phyloP scores from a whole-genome alignment of 1,140 invertebrate genomes.

The Hylyphantes graminicola region DNA sequence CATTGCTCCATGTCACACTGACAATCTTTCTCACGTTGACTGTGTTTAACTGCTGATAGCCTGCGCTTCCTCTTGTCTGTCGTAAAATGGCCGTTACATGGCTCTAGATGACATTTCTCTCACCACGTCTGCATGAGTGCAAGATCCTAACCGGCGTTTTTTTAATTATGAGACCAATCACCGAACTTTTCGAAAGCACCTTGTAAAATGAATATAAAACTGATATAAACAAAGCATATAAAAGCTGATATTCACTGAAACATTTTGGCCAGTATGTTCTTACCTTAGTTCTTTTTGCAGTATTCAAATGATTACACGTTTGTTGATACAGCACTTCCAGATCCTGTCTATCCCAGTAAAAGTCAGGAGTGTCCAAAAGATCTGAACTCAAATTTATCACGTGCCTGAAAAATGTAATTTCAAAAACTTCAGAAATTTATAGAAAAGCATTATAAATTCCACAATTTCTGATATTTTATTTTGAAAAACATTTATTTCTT shows the following conservation, averaged over 20 bases:
- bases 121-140: too few relatives aligned
- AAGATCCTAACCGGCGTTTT: too few relatives aligned
- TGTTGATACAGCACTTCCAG: constrained; percentile 85
- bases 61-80: too few relatives aligned
- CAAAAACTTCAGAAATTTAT: neutral
- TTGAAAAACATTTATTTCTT: too few relatives aligned
- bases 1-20: too few relatives aligned
- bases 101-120: too few relatives aligned
- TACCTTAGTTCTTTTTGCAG: constrained; percentile 82
- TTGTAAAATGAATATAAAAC: constrained; percentile 1
- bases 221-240: neutral
- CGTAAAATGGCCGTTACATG: too few relatives aligned
- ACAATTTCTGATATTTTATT: too few relatives aligned
- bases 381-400: constrained; percentile 93
- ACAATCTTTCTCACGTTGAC: too few relatives aligned
- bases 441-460: neutral
- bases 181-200: too few relatives aligned
- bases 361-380: constrained; percentile 92
- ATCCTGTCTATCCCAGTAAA: constrained; percentile 94
- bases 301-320: constrained; percentile 85
- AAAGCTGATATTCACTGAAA: neutral
- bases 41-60: too few relatives aligned
- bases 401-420: constrained; percentile 71
- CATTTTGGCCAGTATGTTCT: constrained; percentile 20
- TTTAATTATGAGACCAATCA: too few relatives aligned